Percentiles rank a stretch among this genome's conserved stretches.
phyloP scores from a whole-genome alignment of 2,888 invertebrate genomes.

The Biston betularia region DNA sequence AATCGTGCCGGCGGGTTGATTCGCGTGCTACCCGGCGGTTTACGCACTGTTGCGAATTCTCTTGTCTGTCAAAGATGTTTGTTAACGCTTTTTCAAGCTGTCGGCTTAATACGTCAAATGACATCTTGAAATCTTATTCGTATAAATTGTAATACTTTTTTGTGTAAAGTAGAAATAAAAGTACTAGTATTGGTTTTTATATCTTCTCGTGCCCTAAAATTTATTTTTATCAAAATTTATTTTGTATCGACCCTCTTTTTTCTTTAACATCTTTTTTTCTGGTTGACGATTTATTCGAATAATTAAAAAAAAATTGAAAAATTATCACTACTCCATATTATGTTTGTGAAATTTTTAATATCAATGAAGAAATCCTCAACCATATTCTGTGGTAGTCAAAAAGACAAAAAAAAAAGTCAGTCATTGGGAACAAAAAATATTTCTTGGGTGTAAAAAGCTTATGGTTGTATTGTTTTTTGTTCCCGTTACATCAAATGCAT shows the following conservation, averaged over 20 bases:
- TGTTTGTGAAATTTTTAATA: background rate
- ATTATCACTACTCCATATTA: slow-evolving; percentile 23
- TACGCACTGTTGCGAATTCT: no score
- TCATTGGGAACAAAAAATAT: slow-evolving; percentile 47
- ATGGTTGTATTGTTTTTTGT: slow-evolving; percentile 36
- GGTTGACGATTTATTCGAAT: slow-evolving; percentile 36
- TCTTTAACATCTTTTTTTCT: slow-evolving; percentile 26
- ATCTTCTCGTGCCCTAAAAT: slow-evolving; percentile 43
- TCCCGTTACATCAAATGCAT: slow-evolving; percentile 51
- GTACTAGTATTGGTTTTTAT: slow-evolving; percentile 24
- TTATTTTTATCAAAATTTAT: slow-evolving; percentile 32
- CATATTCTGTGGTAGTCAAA: slow-evolving; percentile 43
- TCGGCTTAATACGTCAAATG: background rate
- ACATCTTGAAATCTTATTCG: background rate
- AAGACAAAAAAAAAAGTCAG: slow-evolving; percentile 38
- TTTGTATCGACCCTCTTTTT: slow-evolving; percentile 37
- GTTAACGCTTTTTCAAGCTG: no score
- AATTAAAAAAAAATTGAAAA: background rate
- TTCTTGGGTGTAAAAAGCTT: background rate
- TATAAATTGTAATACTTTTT: background rate
- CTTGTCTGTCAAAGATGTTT: no score
- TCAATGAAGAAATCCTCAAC: slow-evolving; percentile 47
- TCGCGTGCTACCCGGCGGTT: no score
- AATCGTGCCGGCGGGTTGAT: no score
- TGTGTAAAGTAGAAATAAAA: background rate